Base-by-base conservation (phyloP, 2,888 invertebrate genomes). In the Zaprionus obscuricornis region DNA sequence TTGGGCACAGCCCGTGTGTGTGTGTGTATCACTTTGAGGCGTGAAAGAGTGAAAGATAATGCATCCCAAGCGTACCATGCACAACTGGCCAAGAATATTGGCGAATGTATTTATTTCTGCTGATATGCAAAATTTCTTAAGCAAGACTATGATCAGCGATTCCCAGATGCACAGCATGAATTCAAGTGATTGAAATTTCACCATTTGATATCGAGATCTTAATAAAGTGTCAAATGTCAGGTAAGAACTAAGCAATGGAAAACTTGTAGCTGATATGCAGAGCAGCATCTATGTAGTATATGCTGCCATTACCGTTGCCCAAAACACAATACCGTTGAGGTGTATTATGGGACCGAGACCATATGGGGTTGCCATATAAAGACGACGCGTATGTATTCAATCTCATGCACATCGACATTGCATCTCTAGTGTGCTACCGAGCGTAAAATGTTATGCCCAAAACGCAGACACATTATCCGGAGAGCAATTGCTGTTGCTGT, bases 311-410 rank as follows among this genome's bases (percentile, higher is more conserved):
- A 51, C 85, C 83, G 0, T 40, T 89, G 55, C 72, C 87, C 17
- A 77, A 86, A 34, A 42, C 36, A 0, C 73, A 81, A n/a, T n/a
- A n/a, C n/a, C n/a, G n/a, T n/a, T n/a, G n/a, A n/a, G n/a, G n/a
- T n/a, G n/a, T n/a, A n/a, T n/a, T n/a, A n/a, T n/a, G n/a, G n/a
- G n/a, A n/a, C n/a, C n/a, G n/a, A n/a, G n/a, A n/a, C n/a, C n/a
- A n/a, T n/a, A n/a, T n/a, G n/a, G n/a, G 89, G 89, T 39, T 89
- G 68, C 40, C 85, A 76, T 31, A 77, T 84, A n/a, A n/a, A 77
- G 82, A 49, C 31, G n/a, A 76, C 72, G 66, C 77, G 88, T 79
- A 43, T 66, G 66, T 66, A 22, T 34, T 10, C 11, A 5, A n/a
- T 22, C 20, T 22, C 6, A 8, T n/a, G 22, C 26, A 14, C 7